Evolutionary conservation across 2,113 vertebrate species (phyloP).

Genomic region (Anarrhichthys ocellatus): DNA sequence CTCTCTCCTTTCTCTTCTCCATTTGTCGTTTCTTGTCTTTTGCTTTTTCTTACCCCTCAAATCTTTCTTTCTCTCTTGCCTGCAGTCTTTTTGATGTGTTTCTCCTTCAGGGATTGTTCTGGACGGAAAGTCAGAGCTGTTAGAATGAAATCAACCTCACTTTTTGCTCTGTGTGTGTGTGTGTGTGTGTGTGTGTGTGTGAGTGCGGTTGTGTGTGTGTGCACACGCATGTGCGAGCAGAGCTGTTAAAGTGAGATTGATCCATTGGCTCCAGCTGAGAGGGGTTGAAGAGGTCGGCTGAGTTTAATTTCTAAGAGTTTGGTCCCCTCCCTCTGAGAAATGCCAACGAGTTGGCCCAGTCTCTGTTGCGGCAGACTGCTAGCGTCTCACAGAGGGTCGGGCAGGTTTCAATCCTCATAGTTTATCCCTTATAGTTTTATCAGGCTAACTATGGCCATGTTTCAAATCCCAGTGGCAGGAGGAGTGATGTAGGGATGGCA

Average conservation of each 20-base stretch:
- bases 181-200: constrained; percentile 21
- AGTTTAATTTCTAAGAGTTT: constrained; percentile 46
- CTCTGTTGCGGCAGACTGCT: constrained; percentile 21
- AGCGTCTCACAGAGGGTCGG: constrained; percentile 6
- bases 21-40: constrained; percentile 27
- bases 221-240: constrained; percentile 17
- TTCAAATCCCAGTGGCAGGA: constrained; percentile 36
- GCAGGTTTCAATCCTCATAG: constrained; percentile 48
- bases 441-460: constrained; percentile 29
- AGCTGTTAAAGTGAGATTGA: constrained; percentile 74
- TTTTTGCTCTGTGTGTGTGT: constrained; percentile 10
- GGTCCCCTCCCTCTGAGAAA: constrained; percentile 26
- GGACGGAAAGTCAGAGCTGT: constrained; percentile 60
- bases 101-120: constrained; percentile 55
- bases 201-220: constrained; percentile 6
- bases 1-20: background rate
- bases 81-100: constrained; percentile 34
- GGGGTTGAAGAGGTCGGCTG: constrained; percentile 43
- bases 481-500: no score
- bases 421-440: constrained; percentile 46
- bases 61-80: constrained; percentile 9
- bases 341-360: constrained; percentile 45
- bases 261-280: constrained; percentile 68
- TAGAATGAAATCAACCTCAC: constrained; percentile 58
- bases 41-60: background rate